Evolutionary conservation across 1,140 invertebrate species (phyloP), one percentile per base, ranked within the genome.

Genomic region (Drosophila kikkawai): DNA sequence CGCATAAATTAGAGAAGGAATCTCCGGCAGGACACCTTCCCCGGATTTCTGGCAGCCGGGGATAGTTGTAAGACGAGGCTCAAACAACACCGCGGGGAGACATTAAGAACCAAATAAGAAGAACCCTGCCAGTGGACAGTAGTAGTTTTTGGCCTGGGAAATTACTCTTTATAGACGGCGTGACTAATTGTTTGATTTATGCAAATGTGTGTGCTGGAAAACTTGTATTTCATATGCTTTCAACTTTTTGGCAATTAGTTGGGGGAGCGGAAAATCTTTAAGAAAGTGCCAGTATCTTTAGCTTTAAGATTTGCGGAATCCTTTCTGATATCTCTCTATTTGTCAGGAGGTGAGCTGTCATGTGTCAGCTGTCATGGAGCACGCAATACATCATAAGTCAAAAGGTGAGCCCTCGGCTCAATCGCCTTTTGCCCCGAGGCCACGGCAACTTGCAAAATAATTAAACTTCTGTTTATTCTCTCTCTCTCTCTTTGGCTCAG

Each of bases 151-250:
- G 48, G 61, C 32, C 15, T 64, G 50, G 34, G 37, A 58, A 55
- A 70, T 68, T 53, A 37, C 67, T 73, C 53, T 60, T 73, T 73
- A 73, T 75, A 41, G 71, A 42, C 61, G 69, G 61, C 84, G 71
- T 87, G 84, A 87, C 84, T 87, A 87, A 87, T 87, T 87, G 81
- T 88, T 87, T 87, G 84, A 87, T 87, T 87, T 87, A 87, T 87
- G 84, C 81, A 88, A 87, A 87, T 84, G 65, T 84, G 65, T 80
- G 50, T 65, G 8, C 41, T 61, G 66, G 9, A 29, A 47, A 78
- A 74, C 61, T 67, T 60, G 67, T 73, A 73, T 73, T 22, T 22
- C 53, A 26, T 55, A 11, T 11, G 53, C 13, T 73, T 45, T 22
- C 45, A 26, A 48, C 41, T 50, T 37, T 37, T 37, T 7, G 66